These are phyloP conservation scores for Spondyliosoma cantharus DNA, from an alignment of 2,797 vertebrate genomes.

Conservation along the genomic window DNA sequence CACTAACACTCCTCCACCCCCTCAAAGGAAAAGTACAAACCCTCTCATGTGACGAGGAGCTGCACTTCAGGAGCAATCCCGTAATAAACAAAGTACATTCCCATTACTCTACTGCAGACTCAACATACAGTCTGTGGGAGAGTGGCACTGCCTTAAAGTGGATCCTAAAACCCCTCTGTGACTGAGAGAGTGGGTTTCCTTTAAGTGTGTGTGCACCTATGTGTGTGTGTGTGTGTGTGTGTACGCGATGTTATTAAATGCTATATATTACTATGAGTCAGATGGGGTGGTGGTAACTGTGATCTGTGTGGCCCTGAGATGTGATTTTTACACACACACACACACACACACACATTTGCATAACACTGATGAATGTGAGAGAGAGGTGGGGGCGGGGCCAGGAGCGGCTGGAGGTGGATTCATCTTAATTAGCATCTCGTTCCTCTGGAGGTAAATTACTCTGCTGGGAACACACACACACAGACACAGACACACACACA, in stretches of 20 bases:
- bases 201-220: neutral
- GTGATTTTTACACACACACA: conserved; percentile 79
- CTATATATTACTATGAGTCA: conserved; percentile 88
- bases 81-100: conserved; percentile 13
- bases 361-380: conserved; percentile 96
- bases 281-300: conserved; percentile 91
- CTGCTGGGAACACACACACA: conserved; percentile 73
- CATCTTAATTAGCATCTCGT: conserved; percentile 99
- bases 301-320: conserved; percentile 92
- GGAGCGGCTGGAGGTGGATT: conserved; percentile 90
- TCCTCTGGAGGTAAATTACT: conserved; percentile 90
- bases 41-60: conserved; percentile 6
- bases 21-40: neutral
- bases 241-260: conserved; percentile 71
- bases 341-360: conserved; percentile 94
- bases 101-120: neutral
- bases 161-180: conserved; percentile 9
- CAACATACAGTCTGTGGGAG: conserved; percentile 15
- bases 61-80: conserved; percentile 5
- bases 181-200: neutral
- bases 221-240: conserved; percentile 7
- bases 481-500: neutral
- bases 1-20: too few species aligned
- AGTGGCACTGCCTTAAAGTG: conserved; percentile 11
- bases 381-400: conserved; percentile 89